Base-by-base conservation (phyloP, 1,140 invertebrate genomes). In the Drosophila murphyi region DNA sequence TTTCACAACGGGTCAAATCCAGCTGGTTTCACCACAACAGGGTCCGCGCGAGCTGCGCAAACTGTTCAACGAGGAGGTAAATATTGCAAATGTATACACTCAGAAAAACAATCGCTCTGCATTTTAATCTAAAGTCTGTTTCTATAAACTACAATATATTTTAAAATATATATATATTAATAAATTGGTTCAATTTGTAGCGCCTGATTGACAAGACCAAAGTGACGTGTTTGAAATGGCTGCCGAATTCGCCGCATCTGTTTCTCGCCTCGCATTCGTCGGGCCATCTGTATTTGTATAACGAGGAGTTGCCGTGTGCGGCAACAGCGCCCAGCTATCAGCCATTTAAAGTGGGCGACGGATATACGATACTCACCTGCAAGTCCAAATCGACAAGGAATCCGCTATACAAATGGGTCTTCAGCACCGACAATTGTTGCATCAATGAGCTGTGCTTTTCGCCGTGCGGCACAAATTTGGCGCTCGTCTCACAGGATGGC, bases 371-470 rank as follows among this genome's bases (percentile, higher is more conserved):
- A 81, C 97, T 97, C 92, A 98, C 98, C 3, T 99, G 98, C 93
- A 99, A 99, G 94, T 97, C 98, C 4, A 99, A 99, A 93, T 97
- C 96, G 52, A 98, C 98, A 0, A 94, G 98, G 67, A 99, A 99
- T 93, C 99, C 99, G 0, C 92, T 99, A 5, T 98, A 98, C 91
- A 94, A 96, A 91, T 97, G 96, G 96, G 94, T 96, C 56, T 95
- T 98, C 85, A 97, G 95, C n/a, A 95, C 96, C 48, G 98, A 98
- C 65, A 92, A 92, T 67, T 92, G 91, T 75, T 95, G 96, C 94
- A 96, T 99, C 80, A 99, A 99, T 93, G 98, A 99, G 93, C 98
- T 99, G 93, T 96, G 97, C 50, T 99, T 99, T 93, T 99, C 98
- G 47, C 98, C 98, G 4, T 98, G 98, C 94, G 96, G 96, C 31